Percentiles rank a stretch among this genome's conserved stretches.
phyloP scores from a whole-genome alignment of 1,140 invertebrate species.

The Cotesia chilonis region DNA sequence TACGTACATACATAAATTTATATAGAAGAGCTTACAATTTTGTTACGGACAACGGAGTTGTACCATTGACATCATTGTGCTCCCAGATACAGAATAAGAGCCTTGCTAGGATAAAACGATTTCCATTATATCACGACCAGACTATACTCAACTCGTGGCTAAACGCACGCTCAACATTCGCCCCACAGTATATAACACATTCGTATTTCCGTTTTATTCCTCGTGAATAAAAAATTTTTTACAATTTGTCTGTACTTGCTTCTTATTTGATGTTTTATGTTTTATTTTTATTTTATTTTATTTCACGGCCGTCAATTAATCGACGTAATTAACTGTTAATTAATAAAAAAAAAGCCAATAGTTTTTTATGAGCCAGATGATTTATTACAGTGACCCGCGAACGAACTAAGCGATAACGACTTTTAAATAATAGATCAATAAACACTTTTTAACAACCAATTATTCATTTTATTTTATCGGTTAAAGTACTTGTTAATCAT shows the following conservation, averaged over 20 bases:
- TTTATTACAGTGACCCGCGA: constrained; percentile 10
- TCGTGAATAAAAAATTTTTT: no score
- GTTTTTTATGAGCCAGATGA: background rate
- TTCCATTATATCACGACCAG: constrained; percentile 13
- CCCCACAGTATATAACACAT: background rate
- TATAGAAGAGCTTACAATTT: constrained; percentile 4
- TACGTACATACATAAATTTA: background rate
- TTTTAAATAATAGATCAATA: constrained; percentile 23
- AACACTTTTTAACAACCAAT: background rate
- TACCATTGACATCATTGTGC: constrained; percentile 11
- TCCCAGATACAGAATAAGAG: background rate
- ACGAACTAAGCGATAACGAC: constrained; percentile 2
- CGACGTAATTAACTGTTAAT: constrained; percentile 45
- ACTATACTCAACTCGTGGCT: background rate
- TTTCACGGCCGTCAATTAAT: constrained; percentile 38
- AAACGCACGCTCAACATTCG: constrained; percentile 7
- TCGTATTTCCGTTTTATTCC: background rate
- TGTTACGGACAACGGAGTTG: constrained; percentile 16
- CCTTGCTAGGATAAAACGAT: constrained; percentile 17
- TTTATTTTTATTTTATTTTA: background rate
- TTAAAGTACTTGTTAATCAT: background rate
- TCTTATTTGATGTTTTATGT: background rate
- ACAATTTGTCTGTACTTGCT: background rate
- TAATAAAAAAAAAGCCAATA: constrained; percentile 16
- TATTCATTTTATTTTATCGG: background rate